Evolutionary conservation across 2,888 invertebrate genomes (phyloP), one percentile per base, ranked within the genome.

Genomic region (Acronicta leporina): DNA sequence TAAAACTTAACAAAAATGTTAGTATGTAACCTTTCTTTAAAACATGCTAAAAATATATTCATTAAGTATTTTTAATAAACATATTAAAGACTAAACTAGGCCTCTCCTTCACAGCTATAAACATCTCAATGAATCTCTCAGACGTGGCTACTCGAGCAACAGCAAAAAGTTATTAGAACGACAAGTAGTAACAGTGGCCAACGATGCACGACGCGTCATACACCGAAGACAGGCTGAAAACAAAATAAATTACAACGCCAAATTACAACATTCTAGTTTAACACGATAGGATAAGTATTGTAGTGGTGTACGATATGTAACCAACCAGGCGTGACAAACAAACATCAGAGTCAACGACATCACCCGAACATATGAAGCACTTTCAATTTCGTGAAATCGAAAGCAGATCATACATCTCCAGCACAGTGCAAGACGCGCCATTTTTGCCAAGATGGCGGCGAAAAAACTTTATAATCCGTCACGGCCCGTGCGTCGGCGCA

Each of bases 301-400:
- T 75, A 76, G 82, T 81, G 80, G 81, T 80, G 82, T 82, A 82
- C 76, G 80, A 84, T 85, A 83, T 75, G 79, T 73, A 77, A 77
- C 83, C 92, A 89, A 86, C 92, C 88, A 89, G 86, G 83, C 92
- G 87, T 92, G 88, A 87, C 92, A 93, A 94, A 93, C 92, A 94
- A 93, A 92, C 93, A 92, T 83, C 75, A 82, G 87, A 92, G 93
- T 92, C 92, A 93, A 92, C 90, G 92, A 92, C 93, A 92, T 85
- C 84, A 86, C 87, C 93, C 92, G 90, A 93, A 94, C 94, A 91
- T 91, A 90, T 83, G 85, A 83, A 82, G 77, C 87, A 91, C 94
- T 94, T 92, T 94, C 92, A 87, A 90, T 94, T 94, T 94, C 93
- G 85, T 87, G 90, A 93, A 93, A 94, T 89, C 86, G 94, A 94